These are phyloP conservation scores for Pygoscelis antarcticus DNA, from an alignment of 2,113 vertebrate species.

Conservation along the genomic window DNA sequence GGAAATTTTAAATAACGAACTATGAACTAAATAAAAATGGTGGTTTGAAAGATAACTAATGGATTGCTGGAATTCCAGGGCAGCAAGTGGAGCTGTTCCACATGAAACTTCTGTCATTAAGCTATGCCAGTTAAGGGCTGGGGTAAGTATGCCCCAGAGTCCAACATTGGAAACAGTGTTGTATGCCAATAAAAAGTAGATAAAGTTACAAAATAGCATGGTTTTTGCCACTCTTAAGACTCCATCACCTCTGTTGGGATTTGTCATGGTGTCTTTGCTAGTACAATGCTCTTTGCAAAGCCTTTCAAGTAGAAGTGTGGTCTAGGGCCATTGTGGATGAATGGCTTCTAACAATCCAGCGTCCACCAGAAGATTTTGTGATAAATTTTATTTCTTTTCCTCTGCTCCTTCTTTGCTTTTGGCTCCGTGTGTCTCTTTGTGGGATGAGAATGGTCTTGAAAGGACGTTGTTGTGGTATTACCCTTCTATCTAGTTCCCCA, in stretches of 20 bases:
- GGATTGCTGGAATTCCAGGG: neutral
- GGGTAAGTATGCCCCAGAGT: neutral
- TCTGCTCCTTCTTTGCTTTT: neutral
- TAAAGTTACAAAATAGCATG: neutral
- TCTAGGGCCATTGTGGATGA: neutral
- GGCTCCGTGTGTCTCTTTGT: neutral
- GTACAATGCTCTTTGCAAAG: neutral
- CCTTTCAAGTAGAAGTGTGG: neutral
- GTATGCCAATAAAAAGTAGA: neutral
- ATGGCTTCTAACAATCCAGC: neutral
- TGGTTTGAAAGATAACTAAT: neutral
- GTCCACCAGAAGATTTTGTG: neutral
- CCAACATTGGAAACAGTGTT: neutral
- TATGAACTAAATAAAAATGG: neutral
- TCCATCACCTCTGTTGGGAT: neutral
- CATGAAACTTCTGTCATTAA: neutral
- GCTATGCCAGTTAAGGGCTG: neutral
- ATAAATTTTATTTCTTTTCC: neutral
- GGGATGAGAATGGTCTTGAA: neutral
- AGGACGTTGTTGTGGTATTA: neutral
- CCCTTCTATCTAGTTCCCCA: neutral
- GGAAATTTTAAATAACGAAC: neutral
- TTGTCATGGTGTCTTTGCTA: neutral
- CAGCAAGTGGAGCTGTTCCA: neutral
- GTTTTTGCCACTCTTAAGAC: neutral